phyloP scores from a whole-genome alignment of 2,797 vertebrate species.

The Acrossocheilus fasciatus region DNA sequence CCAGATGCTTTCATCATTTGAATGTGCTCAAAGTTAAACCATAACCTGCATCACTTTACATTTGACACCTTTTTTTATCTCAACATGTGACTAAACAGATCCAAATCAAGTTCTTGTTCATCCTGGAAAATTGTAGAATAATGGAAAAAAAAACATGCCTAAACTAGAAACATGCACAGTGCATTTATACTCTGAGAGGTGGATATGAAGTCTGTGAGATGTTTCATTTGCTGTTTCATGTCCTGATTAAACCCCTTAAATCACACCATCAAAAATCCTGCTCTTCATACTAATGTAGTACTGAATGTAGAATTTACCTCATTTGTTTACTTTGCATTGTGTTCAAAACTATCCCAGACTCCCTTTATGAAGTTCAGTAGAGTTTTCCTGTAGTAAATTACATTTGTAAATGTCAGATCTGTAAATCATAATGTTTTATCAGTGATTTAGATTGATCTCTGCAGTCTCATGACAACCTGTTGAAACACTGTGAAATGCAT shows the following conservation, averaged over 20 bases:
- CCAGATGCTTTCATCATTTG: neutral
- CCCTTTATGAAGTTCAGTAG: slow-evolving; percentile 50
- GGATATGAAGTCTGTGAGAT: neutral
- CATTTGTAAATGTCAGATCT: slow-evolving; percentile 57
- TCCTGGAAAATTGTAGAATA: neutral
- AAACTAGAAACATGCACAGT: neutral
- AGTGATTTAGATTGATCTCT: slow-evolving; percentile 51
- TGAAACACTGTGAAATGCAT: neutral
- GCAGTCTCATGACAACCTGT: neutral
- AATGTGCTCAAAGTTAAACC: neutral
- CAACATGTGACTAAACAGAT: neutral
- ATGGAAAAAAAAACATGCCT: neutral
- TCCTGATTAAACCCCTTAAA: neutral
- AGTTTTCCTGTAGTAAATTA: slow-evolving; percentile 37
- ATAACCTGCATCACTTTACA: neutral
- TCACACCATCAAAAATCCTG: neutral
- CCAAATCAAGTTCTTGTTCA: neutral
- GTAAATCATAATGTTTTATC: slow-evolving; percentile 57
- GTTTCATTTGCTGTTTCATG: neutral
- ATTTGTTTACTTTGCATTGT: neutral
- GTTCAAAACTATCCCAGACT: slow-evolving; percentile 24
- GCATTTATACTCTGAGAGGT: neutral
- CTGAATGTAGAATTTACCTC: neutral
- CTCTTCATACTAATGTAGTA: neutral
- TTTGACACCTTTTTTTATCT: neutral